Percentiles rank a stretch among this genome's conserved stretches.
phyloP scores from a whole-genome alignment of 2,113 vertebrate genomes.

The Tenebrosternarchus preto region DNA sequence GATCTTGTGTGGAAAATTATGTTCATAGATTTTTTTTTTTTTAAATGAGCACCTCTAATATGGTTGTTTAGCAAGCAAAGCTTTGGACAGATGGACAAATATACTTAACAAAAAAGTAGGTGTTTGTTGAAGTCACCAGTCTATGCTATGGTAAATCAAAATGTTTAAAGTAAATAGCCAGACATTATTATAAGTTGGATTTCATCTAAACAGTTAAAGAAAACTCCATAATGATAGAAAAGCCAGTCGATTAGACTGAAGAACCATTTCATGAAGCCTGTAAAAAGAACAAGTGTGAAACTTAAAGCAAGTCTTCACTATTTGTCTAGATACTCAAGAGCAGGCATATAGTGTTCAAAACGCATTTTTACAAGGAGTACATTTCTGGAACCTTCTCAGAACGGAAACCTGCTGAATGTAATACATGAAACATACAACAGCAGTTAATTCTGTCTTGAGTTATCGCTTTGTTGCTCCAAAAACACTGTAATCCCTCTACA shows the following conservation, averaged over 20 bases:
- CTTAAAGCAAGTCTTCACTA: slow-evolving; percentile 80
- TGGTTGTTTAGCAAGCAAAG: background rate
- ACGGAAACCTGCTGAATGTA: slow-evolving; percentile 54
- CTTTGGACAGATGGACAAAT: background rate
- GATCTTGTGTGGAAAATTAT: background rate
- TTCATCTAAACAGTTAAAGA: background rate
- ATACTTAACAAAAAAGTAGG: background rate
- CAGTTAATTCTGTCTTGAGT: slow-evolving; percentile 56
- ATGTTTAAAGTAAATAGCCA: too few species aligned
- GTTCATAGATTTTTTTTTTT: too few species aligned
- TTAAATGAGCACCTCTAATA: background rate
- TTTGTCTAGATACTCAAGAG: slow-evolving; percentile 31
- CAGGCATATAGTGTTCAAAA: slow-evolving; percentile 5
- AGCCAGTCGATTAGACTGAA: background rate
- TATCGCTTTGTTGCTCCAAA: slow-evolving; percentile 71
- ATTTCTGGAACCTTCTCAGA: background rate
- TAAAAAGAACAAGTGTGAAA: slow-evolving; percentile 64
- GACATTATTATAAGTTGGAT: background rate
- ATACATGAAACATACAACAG: slow-evolving; percentile 71
- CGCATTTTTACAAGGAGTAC: slow-evolving; percentile 7
- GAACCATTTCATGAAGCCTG: slow-evolving; percentile 27
- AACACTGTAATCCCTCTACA: slow-evolving; percentile 73
- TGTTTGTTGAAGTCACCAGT: background rate
- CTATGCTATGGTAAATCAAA: too few species aligned
- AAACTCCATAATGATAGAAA: background rate